Evolutionary conservation across 92 coral and sea anemone species (phyloP).

Genomic region (Siderastrea radians): DNA sequence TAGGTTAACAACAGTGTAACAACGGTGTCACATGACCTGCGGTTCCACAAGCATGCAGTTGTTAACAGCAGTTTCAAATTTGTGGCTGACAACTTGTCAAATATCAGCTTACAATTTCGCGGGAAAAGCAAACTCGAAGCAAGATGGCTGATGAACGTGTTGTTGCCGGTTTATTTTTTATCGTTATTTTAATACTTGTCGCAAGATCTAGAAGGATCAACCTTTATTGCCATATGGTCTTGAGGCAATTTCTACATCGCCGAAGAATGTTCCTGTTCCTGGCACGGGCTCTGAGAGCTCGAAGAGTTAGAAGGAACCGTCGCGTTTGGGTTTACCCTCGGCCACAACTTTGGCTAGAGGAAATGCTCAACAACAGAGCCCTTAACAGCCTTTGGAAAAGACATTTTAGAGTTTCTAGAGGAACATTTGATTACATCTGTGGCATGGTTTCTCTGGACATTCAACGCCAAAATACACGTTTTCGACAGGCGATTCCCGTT

Average conservation of each 20-base stretch:
- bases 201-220: not conserved
- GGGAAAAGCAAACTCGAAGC: not conserved
- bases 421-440: slow-evolving; percentile 31
- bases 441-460: slow-evolving; percentile 10
- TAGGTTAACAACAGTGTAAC: slow-evolving; percentile 10
- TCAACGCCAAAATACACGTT: slow-evolving; percentile 15
- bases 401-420: slow-evolving; percentile 32
- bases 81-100: slow-evolving; percentile 15
- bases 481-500: slow-evolving; percentile 1
- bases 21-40: slow-evolving; percentile 23
- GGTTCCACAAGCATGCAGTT: slow-evolving; percentile 16
- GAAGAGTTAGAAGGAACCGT: not conserved
- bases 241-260: slow-evolving; percentile 18
- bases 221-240: slow-evolving; percentile 7
- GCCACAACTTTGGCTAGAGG: slow-evolving; percentile 15
- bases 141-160: slow-evolving; percentile 8
- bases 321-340: slow-evolving; percentile 11
- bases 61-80: slow-evolving; percentile 15
- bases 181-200: slow-evolving; percentile 3
- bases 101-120: slow-evolving; percentile 18
- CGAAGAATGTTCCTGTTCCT: not conserved
- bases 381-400: slow-evolving; percentile 22
- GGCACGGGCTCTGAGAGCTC: not conserved
- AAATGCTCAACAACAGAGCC: slow-evolving; percentile 8
- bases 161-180: slow-evolving; percentile 15